Evolutionary conservation across 2,888 invertebrate species (phyloP).

Genomic region (Diachrysia chrysitis): DNA sequence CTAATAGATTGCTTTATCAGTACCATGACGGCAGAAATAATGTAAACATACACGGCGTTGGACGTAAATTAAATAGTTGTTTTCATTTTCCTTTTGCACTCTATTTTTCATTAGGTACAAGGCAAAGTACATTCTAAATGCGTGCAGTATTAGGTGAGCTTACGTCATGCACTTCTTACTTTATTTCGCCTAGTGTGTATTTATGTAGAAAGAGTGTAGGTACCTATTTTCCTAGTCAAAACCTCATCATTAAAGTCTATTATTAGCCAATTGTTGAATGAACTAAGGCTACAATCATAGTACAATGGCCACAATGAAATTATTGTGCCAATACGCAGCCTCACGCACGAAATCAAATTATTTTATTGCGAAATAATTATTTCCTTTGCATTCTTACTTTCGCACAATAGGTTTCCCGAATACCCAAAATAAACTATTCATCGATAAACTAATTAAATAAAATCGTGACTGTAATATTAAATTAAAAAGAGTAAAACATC

Average conservation of each 20-base stretch:
- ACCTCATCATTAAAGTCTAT: neutral
- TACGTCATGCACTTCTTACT: neutral
- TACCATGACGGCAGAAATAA: constrained; percentile 44
- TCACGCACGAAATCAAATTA: constrained; percentile 33
- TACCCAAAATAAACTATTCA: constrained; percentile 11
- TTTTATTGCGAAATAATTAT: constrained; percentile 45
- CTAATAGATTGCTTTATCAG: constrained; percentile 76
- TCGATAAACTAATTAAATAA: constrained; percentile 45
- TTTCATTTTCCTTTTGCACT: constrained; percentile 28
- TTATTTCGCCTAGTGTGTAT: too few relatives aligned
- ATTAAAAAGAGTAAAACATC: constrained; percentile 44
- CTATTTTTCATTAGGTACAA: constrained; percentile 22
- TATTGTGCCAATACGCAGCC: constrained; percentile 16
- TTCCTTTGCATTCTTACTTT: constrained; percentile 21
- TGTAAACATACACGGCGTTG: constrained; percentile 55
- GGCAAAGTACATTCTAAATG: neutral
- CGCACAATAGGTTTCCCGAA: constrained; percentile 29
- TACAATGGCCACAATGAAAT: constrained; percentile 35
- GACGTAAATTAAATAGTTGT: constrained; percentile 53
- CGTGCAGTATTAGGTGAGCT: neutral
- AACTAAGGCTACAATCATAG: constrained; percentile 21
- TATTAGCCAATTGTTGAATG: constrained; percentile 23
- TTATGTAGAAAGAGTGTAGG: neutral
- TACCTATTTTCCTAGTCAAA: too few relatives aligned
- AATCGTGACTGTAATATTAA: constrained; percentile 60